Percentiles rank a stretch among this genome's conserved stretches.
Evolutionary conservation across 2,113 vertebrate species (phyloP).

Genomic region (Myrmophylax atrothorax): DNA sequence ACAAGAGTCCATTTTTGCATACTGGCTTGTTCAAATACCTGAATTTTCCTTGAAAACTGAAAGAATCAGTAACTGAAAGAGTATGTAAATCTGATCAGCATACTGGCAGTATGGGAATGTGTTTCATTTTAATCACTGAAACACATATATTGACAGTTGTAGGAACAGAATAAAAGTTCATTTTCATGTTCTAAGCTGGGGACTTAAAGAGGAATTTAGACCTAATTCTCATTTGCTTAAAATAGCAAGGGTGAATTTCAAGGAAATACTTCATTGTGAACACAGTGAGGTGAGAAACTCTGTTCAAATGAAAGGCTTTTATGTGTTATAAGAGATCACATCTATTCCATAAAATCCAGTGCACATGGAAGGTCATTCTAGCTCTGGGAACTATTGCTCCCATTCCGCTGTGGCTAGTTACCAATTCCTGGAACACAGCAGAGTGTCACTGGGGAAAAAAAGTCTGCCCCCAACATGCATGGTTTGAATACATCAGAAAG

Average conservation of each 20-base stretch:
- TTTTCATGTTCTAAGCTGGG: background rate
- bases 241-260: background rate
- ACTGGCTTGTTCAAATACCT: background rate
- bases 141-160: background rate
- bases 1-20: background rate
- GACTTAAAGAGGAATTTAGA: background rate
- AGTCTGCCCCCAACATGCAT: background rate
- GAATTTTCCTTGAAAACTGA: background rate
- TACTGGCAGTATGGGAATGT: background rate
- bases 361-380: background rate
- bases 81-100: background rate
- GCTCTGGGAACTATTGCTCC: background rate
- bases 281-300: background rate
- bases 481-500: background rate
- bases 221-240: background rate
- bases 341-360: background rate
- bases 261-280: background rate
- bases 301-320: background rate
- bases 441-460: background rate
- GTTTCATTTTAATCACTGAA: background rate
- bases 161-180: background rate
- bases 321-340: background rate
- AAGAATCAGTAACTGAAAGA: conserved; percentile 3
- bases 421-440: background rate
- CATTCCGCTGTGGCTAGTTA: background rate